Evolutionary conservation across 2,888 invertebrate species (phyloP), one percentile per base, ranked within the genome.

Genomic region (Sinhomidia bicolor): DNA sequence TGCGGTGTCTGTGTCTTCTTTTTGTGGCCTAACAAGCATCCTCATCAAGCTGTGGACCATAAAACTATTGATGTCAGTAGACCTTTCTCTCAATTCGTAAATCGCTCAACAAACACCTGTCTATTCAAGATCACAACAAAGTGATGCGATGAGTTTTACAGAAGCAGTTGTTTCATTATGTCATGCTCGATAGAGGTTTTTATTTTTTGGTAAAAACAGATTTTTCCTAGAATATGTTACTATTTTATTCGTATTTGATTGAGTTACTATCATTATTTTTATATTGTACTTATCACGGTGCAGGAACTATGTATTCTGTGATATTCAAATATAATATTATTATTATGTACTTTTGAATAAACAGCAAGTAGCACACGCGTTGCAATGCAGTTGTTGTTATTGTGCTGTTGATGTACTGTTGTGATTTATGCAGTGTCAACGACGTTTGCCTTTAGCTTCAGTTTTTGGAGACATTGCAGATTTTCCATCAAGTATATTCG

Each of bases 91-190:
- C 86, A 88, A 90, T 57, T 23, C n/a, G 1, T 17, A 54, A 23
- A 20, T 23, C 57, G 41, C 47, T 74, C 47, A 47, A 20, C 44
- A 71, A 12, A 74, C 91, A 91, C 89, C 91, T 91, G 91, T 91
- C 90, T 54, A 76, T 74, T 91, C 91, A 91, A 90, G 91, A 86
- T n/a, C 54, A 7, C 54, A 17, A 23, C 3, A 41, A 29, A 78
- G 29, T 51, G 51, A n/a, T 20, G 3, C 5, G n/a, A 17, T 54
- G n/a, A n/a, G 4, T 26, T 80, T 5, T 14, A 60, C 54, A 79
- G 10, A 26, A 29, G 36, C 68, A 68, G 82, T 54, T 82, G 82
- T 51, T 29, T 54, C 54, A 78, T 4, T 41, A 71, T 6, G 23
- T 9, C 23, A 1, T 44, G 17, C 14, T 79, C 36, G 2, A 5